phyloP scores from a whole-genome alignment of 1,140 invertebrate genomes.

The Sitobion miscanthi region DNA sequence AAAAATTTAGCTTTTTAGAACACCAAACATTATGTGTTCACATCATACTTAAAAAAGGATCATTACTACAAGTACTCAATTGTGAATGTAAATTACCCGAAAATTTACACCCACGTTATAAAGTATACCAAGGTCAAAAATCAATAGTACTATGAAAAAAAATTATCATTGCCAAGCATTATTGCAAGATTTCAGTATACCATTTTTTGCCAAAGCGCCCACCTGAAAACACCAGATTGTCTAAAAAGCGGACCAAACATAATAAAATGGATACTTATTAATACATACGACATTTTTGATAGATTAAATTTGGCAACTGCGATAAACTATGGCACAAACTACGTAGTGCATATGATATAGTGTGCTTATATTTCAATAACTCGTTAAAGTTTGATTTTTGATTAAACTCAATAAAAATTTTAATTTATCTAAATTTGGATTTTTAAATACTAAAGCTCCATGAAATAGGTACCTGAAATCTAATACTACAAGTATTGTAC shows the following conservation, averaged over 20 bases:
- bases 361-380: background rate
- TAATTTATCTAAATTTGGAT: background rate
- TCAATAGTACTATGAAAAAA: conserved; percentile 27
- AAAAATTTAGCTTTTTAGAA: background rate
- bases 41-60: background rate
- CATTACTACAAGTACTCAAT: background rate
- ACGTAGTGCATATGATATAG: background rate
- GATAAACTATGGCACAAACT: background rate
- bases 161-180: conserved; percentile 48
- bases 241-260: conserved; percentile 22
- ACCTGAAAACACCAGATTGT: conserved; percentile 35
- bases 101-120: background rate
- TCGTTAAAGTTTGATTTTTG: background rate
- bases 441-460: background rate
- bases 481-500: background rate
- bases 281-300: conserved; percentile 38
- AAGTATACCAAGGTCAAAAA: conserved; percentile 34
- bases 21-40: background rate
- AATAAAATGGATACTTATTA: conserved; percentile 44
- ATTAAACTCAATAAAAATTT: background rate
- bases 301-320: conserved; percentile 20
- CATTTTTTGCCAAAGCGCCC: conserved; percentile 36
- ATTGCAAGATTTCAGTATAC: conserved; percentile 32
- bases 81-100: conserved; percentile 15
- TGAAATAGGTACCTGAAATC: background rate